Evolutionary conservation across 2,113 vertebrate species (phyloP).

Genomic region (Pterocles orientalis): DNA sequence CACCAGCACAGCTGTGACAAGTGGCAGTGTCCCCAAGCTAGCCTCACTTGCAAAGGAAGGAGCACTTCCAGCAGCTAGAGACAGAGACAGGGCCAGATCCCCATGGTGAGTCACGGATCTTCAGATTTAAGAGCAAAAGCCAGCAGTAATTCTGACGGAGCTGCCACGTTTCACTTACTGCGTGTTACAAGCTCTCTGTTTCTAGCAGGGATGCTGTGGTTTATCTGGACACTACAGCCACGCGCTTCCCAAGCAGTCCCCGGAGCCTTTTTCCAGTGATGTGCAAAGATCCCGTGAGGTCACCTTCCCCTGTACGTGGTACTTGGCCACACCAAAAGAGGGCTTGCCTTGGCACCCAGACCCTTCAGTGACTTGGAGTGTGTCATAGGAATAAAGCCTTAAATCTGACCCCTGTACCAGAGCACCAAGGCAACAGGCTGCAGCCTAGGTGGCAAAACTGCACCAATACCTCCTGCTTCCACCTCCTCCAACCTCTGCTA

Average conservation of each 20-base stretch:
- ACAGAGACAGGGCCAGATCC: neutral
- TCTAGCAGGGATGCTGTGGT: neutral
- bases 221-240: neutral
- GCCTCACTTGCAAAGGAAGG: neutral
- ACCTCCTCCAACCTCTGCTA: neutral
- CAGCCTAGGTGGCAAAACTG: neutral
- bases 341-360: neutral
- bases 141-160: neutral
- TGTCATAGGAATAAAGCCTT: neutral
- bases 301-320: neutral
- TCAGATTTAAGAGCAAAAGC: neutral
- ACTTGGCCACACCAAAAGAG: neutral
- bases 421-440: neutral
- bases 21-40: neutral
- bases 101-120: neutral
- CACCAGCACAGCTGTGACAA: neutral
- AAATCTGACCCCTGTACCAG: neutral
- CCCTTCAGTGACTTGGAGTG: neutral
- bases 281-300: neutral
- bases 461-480: neutral
- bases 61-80: neutral
- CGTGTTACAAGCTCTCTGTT: neutral
- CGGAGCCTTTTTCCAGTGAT: neutral
- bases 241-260: neutral
- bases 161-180: neutral